Conservation (phyloP, 2,888 invertebrate genomes). For the Allolobophora icterica region DNA sequence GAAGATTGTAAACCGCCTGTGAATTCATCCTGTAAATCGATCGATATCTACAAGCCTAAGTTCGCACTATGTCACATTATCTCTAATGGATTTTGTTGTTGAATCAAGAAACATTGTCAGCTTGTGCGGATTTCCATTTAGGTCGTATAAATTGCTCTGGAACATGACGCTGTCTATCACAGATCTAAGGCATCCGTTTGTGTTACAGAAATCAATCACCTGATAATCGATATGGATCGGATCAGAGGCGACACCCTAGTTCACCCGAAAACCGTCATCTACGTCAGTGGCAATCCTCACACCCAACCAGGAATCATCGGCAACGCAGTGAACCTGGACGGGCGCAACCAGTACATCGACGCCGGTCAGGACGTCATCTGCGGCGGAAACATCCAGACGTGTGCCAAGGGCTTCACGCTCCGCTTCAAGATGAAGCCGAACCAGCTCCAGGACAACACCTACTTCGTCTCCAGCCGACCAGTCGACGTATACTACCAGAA, state of each 20-base stretch:
- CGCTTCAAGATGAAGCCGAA: constrained; percentile 54
- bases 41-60: no score
- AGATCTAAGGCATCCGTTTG: background rate
- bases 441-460: constrained; percentile 55
- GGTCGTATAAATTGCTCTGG: no score
- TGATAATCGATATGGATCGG: constrained; percentile 47
- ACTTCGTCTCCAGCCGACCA: constrained; percentile 60
- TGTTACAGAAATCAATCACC: constrained; percentile 2
- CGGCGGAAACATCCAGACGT: constrained; percentile 57
- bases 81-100: no score
- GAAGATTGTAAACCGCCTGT: no score
- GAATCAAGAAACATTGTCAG: no score
- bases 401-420: constrained; percentile 59
- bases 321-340: constrained; percentile 52
- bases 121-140: no score
- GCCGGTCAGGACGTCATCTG: constrained; percentile 57
- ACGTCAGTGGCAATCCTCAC: constrained; percentile 37
- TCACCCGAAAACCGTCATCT: constrained; percentile 43
- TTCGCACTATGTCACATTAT: no score
- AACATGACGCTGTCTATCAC: background rate
- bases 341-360: constrained; percentile 58
- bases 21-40: no score
- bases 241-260: constrained; percentile 43
- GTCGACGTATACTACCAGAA: constrained; percentile 58
- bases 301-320: constrained; percentile 43